These are phyloP conservation scores for Lithophane socia DNA, from an alignment of 2,888 invertebrate species.

Conservation along the genomic window DNA sequence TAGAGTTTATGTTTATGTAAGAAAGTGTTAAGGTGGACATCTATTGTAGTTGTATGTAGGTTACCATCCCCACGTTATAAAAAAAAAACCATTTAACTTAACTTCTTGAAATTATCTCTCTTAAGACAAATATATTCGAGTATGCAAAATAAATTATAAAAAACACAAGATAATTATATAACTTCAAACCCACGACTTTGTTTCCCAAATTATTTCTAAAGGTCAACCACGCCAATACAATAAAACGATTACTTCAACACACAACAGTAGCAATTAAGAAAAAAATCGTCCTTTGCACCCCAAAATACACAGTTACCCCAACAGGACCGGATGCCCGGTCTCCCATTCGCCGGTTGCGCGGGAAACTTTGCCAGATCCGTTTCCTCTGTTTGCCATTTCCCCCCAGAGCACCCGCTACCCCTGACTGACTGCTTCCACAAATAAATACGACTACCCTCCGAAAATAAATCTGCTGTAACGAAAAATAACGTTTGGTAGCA, in stretches of 20 bases:
- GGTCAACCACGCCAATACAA: background rate
- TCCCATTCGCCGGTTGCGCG: slow-evolving; percentile 83
- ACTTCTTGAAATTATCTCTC: background rate
- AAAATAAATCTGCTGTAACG: slow-evolving; percentile 82
- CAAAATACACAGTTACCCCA: slow-evolving; percentile 74
- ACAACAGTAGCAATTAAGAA: slow-evolving; percentile 22
- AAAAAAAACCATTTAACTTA: background rate
- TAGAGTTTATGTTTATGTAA: slow-evolving; percentile 7
- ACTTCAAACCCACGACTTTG: background rate
- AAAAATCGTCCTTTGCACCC: slow-evolving; percentile 40
- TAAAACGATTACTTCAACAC: slow-evolving; percentile 30
- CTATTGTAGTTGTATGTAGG: background rate
- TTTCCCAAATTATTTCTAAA: background rate
- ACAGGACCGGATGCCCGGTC: slow-evolving; percentile 74
- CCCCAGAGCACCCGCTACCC: slow-evolving; percentile 71
- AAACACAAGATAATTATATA: background rate
- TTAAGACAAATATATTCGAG: background rate
- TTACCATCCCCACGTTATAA: background rate
- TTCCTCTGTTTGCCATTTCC: slow-evolving; percentile 88
- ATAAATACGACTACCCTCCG: slow-evolving; percentile 83
- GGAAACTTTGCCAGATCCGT: slow-evolving; percentile 87
- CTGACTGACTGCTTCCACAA: slow-evolving; percentile 80
- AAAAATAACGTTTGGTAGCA: slow-evolving; percentile 77
- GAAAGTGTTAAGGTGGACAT: background rate
- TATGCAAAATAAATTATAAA: background rate